These are phyloP conservation scores for Leptodactylus fallax DNA, from an alignment of 2,797 vertebrate species.

Conservation along the genomic window DNA sequence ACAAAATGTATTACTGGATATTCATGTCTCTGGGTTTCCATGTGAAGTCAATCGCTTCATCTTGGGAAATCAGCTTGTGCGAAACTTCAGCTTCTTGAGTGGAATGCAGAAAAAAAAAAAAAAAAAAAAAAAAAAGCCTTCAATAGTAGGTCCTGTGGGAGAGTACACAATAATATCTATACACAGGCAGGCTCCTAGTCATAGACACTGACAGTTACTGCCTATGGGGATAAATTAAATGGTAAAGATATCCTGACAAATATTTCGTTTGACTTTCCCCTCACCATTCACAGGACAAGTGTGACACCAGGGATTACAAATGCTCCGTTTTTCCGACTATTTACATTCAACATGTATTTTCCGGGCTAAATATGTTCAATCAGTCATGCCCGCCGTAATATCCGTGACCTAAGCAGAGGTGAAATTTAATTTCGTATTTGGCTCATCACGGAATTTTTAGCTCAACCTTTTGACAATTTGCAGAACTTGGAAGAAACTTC, in stretches of 20 bases:
- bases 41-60: constrained; percentile 71
- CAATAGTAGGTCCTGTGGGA: constrained; percentile 78
- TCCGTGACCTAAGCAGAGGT: constrained; percentile 66
- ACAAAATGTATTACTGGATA: constrained; percentile 65
- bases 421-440: constrained; percentile 37
- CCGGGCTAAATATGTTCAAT: constrained; percentile 73
- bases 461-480: constrained; percentile 7
- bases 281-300: constrained; percentile 75
- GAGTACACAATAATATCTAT: constrained; percentile 81
- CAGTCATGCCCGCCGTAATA: constrained; percentile 79
- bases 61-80: constrained; percentile 63
- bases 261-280: constrained; percentile 82
- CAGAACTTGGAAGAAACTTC: constrained; percentile 29
- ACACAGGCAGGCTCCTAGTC: constrained; percentile 80
- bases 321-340: constrained; percentile 81
- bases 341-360: constrained; percentile 80
- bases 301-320: constrained; percentile 83
- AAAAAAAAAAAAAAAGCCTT: constrained; percentile 71
- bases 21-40: constrained; percentile 68
- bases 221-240: constrained; percentile 82
- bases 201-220: constrained; percentile 84
- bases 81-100: constrained; percentile 68
- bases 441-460: constrained; percentile 3
- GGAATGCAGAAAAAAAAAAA: constrained; percentile 74
- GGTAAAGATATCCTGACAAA: constrained; percentile 84